Evolutionary conservation across 2,113 vertebrate species (phyloP), one percentile per base, ranked within the genome.

Genomic region (Ceyx melanurus): DNA sequence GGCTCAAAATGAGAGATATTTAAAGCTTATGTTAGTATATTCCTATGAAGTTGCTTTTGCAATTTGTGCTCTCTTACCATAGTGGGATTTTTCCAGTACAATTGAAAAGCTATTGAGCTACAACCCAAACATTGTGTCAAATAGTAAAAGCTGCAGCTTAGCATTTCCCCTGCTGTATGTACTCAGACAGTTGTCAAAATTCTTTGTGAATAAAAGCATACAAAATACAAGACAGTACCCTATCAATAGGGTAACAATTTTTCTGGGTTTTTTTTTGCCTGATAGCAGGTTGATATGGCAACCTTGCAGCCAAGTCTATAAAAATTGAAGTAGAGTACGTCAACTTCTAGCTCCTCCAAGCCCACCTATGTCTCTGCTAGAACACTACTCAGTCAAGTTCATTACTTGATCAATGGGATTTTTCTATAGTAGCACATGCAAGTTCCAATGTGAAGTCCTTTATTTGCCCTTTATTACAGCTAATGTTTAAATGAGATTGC

Each of bases 51-150:
- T 29, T 23, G 33, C 11, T 74, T 71, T 71, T 74, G 67, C 78
- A 77, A 60, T 80, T n/a, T 92, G n/a, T 85, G 23, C 33, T 85
- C 26, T 28, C 33, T 82, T 71, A 74, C 37, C 26, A 73, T 10
- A 23, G 28, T 76, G 50, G 35, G 71, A 80, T 82, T 87, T 92
- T 87, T 78, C 51, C 71, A 89, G 45, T 46, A 66, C 54, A 60
- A 67, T 31, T 73, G 74, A 58, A 87, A 94, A 91, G 37, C 58
- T 74, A 20, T 73, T 62, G 37, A 87, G 56, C 31, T 92, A 31
- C 66, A 93, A 54, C 48, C 22, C 54, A 89, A 95, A 80, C 82
- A 70, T 79, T 93, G 40, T 87, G 77, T 82, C 42, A 79, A 79
- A 82, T 2, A 56, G 15, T 31, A 76, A 78, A 73, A 90, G 60